These are phyloP conservation scores for Noctilio leporinus DNA, from an alignment of 2,113 vertebrate species.

Conservation along the genomic window DNA sequence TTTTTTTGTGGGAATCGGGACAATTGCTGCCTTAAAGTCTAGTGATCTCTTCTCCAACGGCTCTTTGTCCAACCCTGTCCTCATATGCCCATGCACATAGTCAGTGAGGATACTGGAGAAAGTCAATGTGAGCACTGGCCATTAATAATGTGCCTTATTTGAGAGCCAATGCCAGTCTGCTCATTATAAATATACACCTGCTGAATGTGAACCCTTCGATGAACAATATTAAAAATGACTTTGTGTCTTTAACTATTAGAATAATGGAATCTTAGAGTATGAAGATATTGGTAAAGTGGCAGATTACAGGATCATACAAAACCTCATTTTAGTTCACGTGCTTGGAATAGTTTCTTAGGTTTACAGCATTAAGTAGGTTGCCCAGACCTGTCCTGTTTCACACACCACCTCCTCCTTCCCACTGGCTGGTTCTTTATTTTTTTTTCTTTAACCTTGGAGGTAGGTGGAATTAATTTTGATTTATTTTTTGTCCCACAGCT, in stretches of 20 bases:
- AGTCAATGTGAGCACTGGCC: accelerated
- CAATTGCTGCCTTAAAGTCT: not conserved
- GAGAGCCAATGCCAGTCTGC: not conserved
- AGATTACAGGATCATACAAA: not conserved
- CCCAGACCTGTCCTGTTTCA: not conserved
- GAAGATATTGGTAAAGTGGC: not conserved
- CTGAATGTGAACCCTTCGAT: not conserved
- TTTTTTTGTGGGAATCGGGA: not conserved
- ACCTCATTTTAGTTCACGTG: not conserved
- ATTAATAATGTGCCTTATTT: not conserved
- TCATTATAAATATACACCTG: not conserved
- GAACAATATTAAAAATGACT: not conserved
- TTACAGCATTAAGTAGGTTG: not conserved
- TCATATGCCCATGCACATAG: not conserved
- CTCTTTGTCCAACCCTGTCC: not conserved
- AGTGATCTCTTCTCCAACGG: not conserved
- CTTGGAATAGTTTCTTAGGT: not conserved
- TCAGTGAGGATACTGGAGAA: not conserved
- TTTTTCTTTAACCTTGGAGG: not conserved
- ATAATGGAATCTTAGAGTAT: not conserved
- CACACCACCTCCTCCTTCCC: not conserved
- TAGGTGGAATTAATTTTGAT: not conserved
- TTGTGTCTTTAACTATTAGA: not conserved
- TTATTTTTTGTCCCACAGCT: not conserved
- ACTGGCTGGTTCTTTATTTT: not conserved